A percentile compares a stretch with the other conserved stretches of the same genome.
phyloP scores from a whole-genome alignment of 2,113 vertebrate genomes.

The Daubentonia madagascariensis region DNA sequence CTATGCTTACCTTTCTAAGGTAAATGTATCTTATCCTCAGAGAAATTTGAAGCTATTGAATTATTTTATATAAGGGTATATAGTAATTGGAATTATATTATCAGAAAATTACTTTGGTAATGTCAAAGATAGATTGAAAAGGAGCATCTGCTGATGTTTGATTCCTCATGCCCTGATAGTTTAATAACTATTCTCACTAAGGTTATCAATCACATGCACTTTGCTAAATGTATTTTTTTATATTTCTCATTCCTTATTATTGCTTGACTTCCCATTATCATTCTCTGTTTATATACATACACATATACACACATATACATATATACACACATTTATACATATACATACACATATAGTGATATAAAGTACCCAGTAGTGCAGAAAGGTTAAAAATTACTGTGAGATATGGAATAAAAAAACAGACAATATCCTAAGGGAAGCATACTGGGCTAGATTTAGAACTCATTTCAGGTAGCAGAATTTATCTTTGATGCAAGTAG shows the following conservation, averaged over 20 bases:
- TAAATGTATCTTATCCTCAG: background rate
- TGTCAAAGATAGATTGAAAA: background rate
- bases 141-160: background rate
- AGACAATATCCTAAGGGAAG: background rate
- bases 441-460: background rate
- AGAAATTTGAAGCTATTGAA: background rate
- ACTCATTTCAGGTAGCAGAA: background rate
- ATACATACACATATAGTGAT: background rate
- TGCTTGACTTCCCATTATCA: background rate
- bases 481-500: background rate
- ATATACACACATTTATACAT: no score
- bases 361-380: background rate
- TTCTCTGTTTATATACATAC: background rate
- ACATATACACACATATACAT: background rate
- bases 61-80: background rate
- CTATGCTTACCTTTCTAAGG: background rate
- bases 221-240: background rate
- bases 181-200: background rate
- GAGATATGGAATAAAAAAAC: background rate
- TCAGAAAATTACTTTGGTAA: background rate
- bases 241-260: background rate
- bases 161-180: background rate
- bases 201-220: background rate
- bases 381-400: background rate
- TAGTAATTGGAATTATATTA: background rate